Conservation (phyloP, 2,888 invertebrate genomes). For the Synanthedon formicaeformis region DNA sequence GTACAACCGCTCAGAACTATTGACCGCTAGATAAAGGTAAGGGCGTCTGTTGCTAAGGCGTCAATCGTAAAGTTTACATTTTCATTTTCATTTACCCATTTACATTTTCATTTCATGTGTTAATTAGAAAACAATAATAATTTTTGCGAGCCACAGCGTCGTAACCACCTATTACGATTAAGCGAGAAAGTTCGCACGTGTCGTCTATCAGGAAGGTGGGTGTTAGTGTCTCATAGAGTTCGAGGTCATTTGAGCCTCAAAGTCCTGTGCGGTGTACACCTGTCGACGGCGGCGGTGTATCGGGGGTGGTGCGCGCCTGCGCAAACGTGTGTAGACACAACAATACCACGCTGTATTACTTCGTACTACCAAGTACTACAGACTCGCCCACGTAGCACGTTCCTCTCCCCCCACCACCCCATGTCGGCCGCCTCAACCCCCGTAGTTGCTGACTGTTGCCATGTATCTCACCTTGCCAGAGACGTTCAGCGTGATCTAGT, state of each 20-base stretch:
- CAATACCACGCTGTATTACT: slow-evolving; percentile 51
- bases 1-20: no score
- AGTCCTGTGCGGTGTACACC: slow-evolving; percentile 15
- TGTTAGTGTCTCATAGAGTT: slow-evolving; percentile 24
- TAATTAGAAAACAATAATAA: no score
- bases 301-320: slow-evolving; percentile 42
- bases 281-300: slow-evolving; percentile 12
- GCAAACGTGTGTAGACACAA: slow-evolving; percentile 57
- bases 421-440: slow-evolving; percentile 9
- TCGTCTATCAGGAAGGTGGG: background rate
- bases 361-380: slow-evolving; percentile 67
- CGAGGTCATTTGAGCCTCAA: slow-evolving; percentile 37
- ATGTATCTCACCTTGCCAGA: slow-evolving; percentile 26
- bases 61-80: no score
- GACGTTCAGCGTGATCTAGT: background rate
- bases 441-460: slow-evolving; percentile 29
- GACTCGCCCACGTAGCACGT: slow-evolving; percentile 62
- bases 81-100: no score
- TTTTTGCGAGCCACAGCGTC: no score
- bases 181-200: background rate
- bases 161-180: background rate
- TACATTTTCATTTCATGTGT: no score
- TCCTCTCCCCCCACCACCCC: slow-evolving; percentile 18
- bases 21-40: no score
- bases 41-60: no score